Evolutionary conservation across 2,797 vertebrate species (phyloP), one percentile per base, ranked within the genome.

Genomic region (Gymnothorax reevesii): DNA sequence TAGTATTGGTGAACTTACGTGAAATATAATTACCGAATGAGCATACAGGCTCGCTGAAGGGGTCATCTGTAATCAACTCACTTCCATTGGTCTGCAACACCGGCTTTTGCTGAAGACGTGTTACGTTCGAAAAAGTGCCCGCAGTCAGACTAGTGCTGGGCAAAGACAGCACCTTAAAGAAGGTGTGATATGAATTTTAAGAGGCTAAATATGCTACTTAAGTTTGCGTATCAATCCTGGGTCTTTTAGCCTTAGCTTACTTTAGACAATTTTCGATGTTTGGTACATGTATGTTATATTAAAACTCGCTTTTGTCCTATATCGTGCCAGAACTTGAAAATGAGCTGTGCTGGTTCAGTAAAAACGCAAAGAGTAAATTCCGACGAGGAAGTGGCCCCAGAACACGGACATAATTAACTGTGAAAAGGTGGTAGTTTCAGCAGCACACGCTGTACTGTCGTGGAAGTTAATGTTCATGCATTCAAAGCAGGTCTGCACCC

Each of bases 381-480:
- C 83, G 82, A 83, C 86, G 85, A 75, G 22, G 57, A 85, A 90
- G 87, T 88, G 77, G 91, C 86, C 91, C 92, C 90, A 92, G 75
- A 89, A 86, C 69, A 89, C 86, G 85, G 82, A 89, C 90, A 87
- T 89, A 87, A 87, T 87, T 88, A 85, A 89, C 87, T 42, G 90
- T 90, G 86, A 84, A 89, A 86, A 90, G 75, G 85, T 92, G 90
- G 88, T 89, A 89, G 88, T 90, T 91, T 62, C 86, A 85, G 77
- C 86, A 84, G 80, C 87, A 91, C 89, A 90, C 83, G 2, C 25
- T 83, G 10, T 6, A 59, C 25, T 82, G 7, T 3, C 42, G 52
- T 55, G 55, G 80, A 82, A 82, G 42, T 52, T 52, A 17, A 54
- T 17, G n/a, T 55, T 80, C 22, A 80, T 80, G 49, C 7, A 20